These are phyloP conservation scores for Anhinga anhinga DNA, from an alignment of 2,113 vertebrate species.

Conservation along the genomic window DNA sequence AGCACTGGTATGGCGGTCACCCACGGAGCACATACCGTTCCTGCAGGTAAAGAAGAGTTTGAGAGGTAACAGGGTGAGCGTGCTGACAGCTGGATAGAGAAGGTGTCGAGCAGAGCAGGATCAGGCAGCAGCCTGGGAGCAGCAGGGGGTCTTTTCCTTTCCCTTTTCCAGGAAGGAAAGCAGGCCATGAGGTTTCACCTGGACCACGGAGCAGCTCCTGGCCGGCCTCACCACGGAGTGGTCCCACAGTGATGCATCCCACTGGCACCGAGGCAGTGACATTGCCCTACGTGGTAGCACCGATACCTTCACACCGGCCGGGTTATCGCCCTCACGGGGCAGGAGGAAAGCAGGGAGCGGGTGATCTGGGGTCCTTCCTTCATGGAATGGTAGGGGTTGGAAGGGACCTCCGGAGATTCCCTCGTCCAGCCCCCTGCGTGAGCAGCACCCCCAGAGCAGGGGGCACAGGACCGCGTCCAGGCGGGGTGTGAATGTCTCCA, in stretches of 20 bases:
- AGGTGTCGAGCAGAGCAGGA: neutral
- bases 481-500: too few relatives aligned
- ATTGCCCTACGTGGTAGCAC: accelerated
- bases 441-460: too few relatives aligned
- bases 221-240: neutral
- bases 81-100: too few relatives aligned
- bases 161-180: neutral
- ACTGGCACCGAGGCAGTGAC: neutral
- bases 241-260: accelerated
- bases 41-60: neutral
- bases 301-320: neutral
- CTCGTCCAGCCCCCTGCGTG: too few relatives aligned
- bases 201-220: accelerated
- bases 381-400: too few relatives aligned
- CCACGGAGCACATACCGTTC: accelerated
- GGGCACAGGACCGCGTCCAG: too few relatives aligned
- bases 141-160: neutral
- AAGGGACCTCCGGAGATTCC: too few relatives aligned
- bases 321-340: neutral
- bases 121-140: accelerated
- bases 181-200: accelerated
- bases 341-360: neutral
- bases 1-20: neutral
- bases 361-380: neutral
- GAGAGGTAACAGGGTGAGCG: accelerated